Percentiles rank a stretch among this genome's conserved stretches.
phyloP scores from a whole-genome alignment of 2,797 vertebrate genomes.

The Hoplostethus mediterraneus region DNA sequence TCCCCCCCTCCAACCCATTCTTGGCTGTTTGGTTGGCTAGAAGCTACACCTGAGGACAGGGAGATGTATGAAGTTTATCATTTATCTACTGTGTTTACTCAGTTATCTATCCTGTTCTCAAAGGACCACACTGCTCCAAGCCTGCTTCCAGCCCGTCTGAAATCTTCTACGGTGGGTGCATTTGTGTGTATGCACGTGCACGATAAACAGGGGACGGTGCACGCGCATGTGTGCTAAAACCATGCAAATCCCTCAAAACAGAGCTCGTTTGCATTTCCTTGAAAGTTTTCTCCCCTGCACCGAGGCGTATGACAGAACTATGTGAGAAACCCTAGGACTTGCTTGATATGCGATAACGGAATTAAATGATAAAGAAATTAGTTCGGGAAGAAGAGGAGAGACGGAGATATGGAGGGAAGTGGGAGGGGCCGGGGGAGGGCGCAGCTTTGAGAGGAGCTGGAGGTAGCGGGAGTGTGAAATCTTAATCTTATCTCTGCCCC shows the following conservation, averaged over 20 bases:
- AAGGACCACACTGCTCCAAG: neutral
- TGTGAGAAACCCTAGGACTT: slow-evolving; percentile 9
- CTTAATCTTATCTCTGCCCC: slow-evolving; percentile 65
- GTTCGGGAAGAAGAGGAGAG: slow-evolving; percentile 55
- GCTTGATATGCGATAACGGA: slow-evolving; percentile 60
- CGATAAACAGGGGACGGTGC: neutral
- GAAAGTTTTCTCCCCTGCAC: slow-evolving; percentile 31
- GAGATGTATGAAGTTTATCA: neutral
- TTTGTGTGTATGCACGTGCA: neutral
- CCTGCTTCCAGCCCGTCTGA: neutral
- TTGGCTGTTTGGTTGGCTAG: slow-evolving; percentile 19
- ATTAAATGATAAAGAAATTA: slow-evolving; percentile 73
- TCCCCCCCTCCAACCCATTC: neutral
- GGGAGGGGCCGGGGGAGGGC: slow-evolving; percentile 27
- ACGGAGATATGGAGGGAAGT: slow-evolving; percentile 42
- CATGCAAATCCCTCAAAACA: slow-evolving; percentile 36
- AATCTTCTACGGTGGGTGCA: slow-evolving; percentile 18
- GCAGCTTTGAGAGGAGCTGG: slow-evolving; percentile 47
- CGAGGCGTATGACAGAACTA: slow-evolving; percentile 23
- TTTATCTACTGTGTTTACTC: slow-evolving; percentile 30
- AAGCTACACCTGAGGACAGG: slow-evolving; percentile 10
- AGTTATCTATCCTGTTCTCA: slow-evolving; percentile 12
- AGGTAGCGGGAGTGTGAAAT: slow-evolving; percentile 63
- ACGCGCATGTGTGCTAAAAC: slow-evolving; percentile 13
- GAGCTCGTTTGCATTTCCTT: slow-evolving; percentile 42